These are phyloP conservation scores for Meganola albula DNA, from an alignment of 2,888 invertebrate genomes.

Conservation along the genomic window DNA sequence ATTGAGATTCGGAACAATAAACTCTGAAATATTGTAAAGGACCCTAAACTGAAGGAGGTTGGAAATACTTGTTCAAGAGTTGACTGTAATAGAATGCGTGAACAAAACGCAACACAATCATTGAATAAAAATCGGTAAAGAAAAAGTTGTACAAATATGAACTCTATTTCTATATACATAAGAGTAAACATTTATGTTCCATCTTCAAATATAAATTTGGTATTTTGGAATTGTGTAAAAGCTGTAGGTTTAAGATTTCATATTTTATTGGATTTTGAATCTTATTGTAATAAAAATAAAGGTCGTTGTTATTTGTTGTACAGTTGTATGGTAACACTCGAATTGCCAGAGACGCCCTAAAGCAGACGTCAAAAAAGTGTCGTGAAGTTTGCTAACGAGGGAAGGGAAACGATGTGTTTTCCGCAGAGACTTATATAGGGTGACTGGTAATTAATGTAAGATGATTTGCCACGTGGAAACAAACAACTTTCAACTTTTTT, in stretches of 20 bases:
- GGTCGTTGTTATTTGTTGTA: constrained; percentile 26
- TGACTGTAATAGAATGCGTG: constrained; percentile 47
- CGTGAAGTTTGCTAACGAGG: constrained; percentile 65
- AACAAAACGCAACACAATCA: constrained; percentile 39
- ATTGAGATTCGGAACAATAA: constrained; percentile 27
- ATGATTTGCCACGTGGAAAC: too few species aligned
- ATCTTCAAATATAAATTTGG: constrained; percentile 39
- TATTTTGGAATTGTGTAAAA: constrained; percentile 32
- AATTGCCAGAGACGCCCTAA: constrained; percentile 58
- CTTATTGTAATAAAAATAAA: constrained; percentile 36
- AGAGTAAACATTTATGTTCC: constrained; percentile 28
- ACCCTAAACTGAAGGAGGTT: constrained; percentile 41
- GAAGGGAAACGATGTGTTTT: constrained; percentile 55
- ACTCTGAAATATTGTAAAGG: constrained; percentile 26
- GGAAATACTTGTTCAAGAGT: constrained; percentile 58
- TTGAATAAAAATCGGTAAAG: constrained; percentile 23
- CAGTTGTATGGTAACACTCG: constrained; percentile 47
- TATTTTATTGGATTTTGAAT: constrained; percentile 31
- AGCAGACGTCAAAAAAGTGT: constrained; percentile 70
- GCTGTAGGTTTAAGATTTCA: constrained; percentile 11
- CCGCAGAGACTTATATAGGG: too few species aligned
- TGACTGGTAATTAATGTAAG: too few species aligned
- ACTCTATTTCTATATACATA: constrained; percentile 37
- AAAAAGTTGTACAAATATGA: constrained; percentile 31
- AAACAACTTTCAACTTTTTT: too few species aligned